Evolutionary conservation across 2,888 invertebrate genomes (phyloP).

Genomic region (Caenorhabditis drosophilae): DNA sequence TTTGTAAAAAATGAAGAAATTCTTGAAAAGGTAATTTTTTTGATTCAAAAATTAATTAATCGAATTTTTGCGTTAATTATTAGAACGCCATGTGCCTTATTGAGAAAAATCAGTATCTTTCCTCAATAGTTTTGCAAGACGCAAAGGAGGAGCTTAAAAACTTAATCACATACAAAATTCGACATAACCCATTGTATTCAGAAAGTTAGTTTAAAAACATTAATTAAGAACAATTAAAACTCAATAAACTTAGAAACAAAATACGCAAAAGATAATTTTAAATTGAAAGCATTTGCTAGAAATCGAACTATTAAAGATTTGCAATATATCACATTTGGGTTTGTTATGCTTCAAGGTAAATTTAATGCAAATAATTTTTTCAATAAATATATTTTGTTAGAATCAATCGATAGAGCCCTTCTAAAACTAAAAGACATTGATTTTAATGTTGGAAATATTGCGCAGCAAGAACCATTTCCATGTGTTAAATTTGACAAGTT

Average conservation of each 20-base stretch:
- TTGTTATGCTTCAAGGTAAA: constrained; percentile 80
- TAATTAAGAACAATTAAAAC: too few species aligned
- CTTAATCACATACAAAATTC: constrained; percentile 57
- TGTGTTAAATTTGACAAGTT: constrained; percentile 79
- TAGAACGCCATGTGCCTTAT: constrained; percentile 52
- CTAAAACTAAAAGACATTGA: constrained; percentile 72
- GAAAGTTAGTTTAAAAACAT: too few species aligned
- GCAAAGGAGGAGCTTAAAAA: constrained; percentile 25
- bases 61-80: constrained; percentile 7
- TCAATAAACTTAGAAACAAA: too few species aligned
- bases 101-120: constrained; percentile 52
- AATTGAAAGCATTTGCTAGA: constrained; percentile 39
- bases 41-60: not conserved
- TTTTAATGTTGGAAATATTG: constrained; percentile 77
- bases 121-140: constrained; percentile 50
- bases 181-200: constrained; percentile 49
- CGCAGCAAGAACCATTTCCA: constrained; percentile 76
- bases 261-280: constrained; percentile 33
- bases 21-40: constrained; percentile 47
- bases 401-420: constrained; percentile 82
- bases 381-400: too few species aligned
- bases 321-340: constrained; percentile 78
- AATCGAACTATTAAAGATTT: constrained; percentile 70
- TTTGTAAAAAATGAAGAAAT: constrained; percentile 50
- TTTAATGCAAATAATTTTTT: too few species aligned